Percentiles rank a stretch among this genome's conserved stretches.
Conservation (phyloP, 2,888 invertebrate genomes). For the Parthenolecanium corni region DNA sequence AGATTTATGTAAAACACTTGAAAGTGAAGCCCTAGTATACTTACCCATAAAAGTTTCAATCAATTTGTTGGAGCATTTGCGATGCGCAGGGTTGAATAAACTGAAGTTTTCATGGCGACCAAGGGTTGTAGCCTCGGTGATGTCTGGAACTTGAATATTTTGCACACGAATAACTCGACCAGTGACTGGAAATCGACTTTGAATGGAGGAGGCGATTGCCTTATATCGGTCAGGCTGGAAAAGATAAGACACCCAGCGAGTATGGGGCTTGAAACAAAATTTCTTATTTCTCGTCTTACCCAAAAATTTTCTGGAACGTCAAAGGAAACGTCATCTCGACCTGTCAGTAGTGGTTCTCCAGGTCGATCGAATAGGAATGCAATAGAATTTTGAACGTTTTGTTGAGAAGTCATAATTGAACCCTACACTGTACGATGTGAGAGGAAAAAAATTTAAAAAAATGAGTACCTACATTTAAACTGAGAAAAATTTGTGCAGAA, state of each 20-base stretch:
- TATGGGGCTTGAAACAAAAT: slow-evolving; percentile 8
- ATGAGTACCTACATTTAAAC: too few relatives aligned
- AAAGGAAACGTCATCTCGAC: slow-evolving; percentile 49
- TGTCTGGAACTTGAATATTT: slow-evolving; percentile 50
- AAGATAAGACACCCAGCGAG: too few relatives aligned
- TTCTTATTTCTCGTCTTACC: slow-evolving; percentile 41
- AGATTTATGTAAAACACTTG: too few relatives aligned
- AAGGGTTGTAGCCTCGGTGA: slow-evolving; percentile 49
- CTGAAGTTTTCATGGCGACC: slow-evolving; percentile 58
- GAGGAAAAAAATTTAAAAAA: too few relatives aligned
- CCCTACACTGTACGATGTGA: too few relatives aligned
- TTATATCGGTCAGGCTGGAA: slow-evolving; percentile 46
- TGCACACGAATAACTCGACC: slow-evolving; percentile 41
- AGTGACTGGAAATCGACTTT: slow-evolving; percentile 45
- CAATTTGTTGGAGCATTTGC: slow-evolving; percentile 56
- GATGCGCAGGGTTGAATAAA: slow-evolving; percentile 59
- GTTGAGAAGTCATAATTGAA: not conserved
- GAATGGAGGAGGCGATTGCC: slow-evolving; percentile 46
- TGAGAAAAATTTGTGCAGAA: too few relatives aligned
- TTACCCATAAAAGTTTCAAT: slow-evolving; percentile 57
- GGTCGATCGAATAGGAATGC: slow-evolving; percentile 62
- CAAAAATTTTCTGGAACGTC: slow-evolving; percentile 52
- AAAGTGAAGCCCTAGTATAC: too few relatives aligned
- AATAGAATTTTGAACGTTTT: slow-evolving; percentile 35
- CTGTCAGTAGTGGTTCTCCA: slow-evolving; percentile 62